Base-by-base conservation (phyloP, 2,113 vertebrate species). In the Macquaria ambigua region DNA sequence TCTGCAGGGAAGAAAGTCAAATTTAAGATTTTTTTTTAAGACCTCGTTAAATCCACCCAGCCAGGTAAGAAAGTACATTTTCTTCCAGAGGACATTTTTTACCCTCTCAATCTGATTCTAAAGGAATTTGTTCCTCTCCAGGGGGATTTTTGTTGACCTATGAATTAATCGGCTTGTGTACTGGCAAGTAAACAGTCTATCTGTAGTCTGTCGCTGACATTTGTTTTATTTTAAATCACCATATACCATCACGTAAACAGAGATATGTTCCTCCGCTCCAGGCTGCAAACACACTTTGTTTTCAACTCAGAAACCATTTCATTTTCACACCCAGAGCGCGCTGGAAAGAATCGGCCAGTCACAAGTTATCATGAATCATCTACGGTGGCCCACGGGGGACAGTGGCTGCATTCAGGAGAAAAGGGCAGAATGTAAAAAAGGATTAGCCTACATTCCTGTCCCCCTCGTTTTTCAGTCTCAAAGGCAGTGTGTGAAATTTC, bases 241-340 rank as follows among this genome's bases (percentile, higher is more conserved):
- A 53, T 78, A 81, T 23, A 68, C 31, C 50, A 41, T 66, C 58
- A 39, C 67, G 48, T 61, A 80, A 74, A 80, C 75, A 82, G 23
- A 81, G 72, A 66, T 11, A 21, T 5, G 31, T 23, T 71, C 64
- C 48, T 6, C 39, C 0, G 52, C 84, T 78, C 8, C 46, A 2
- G 81, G 86, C 83, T 59, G 37, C 1, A 16, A 41, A 50, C 23
- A 59, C 58, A 50, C 64, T 83, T 83, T 69, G 48, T 79, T 77
- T 83, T 66, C 84, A 67, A 23, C 79, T 82, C 74, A 67, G 52
- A 88, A 72, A 75, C 63, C 79, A 58, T 89, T 87, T 85, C 48
- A 67, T 58, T 81, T 74, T 82, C 39, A 62, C 78, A 79, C 78
- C 59, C 64, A 11, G 66, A 78, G 80, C 82, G 20, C 39, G 48